Percentiles rank a stretch among this genome's conserved stretches.
Conservation (phyloP, 2,113 vertebrate genomes). For the Geococcyx californianus region DNA sequence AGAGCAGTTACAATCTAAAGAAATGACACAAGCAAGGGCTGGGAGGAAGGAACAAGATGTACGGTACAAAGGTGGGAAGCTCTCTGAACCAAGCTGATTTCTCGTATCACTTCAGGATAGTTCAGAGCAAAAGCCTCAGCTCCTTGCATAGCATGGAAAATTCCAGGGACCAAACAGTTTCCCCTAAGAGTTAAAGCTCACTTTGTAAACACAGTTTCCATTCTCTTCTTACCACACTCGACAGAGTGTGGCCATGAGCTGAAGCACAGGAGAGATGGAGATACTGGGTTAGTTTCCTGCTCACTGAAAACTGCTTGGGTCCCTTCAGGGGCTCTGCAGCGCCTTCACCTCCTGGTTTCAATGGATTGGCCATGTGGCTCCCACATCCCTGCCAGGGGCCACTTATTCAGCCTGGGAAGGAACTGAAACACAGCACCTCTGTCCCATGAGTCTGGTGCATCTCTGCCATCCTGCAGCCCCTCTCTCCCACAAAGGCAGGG, state of each 20-base stretch:
- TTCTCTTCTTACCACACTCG: background rate
- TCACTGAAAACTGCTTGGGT: background rate
- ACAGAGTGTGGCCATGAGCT: background rate
- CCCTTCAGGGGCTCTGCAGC: rapidly evolving
- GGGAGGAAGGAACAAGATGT: background rate
- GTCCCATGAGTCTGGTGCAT: rapidly evolving
- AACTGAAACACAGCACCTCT: background rate
- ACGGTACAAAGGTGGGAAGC: background rate
- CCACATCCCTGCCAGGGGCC: background rate
- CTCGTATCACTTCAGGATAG: background rate
- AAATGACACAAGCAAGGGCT: background rate
- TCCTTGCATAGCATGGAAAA: background rate
- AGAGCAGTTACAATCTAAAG: background rate
- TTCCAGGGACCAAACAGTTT: background rate
- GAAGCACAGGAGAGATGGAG: background rate
- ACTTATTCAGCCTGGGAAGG: background rate
- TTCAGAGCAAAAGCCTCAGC: background rate
- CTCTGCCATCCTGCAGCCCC: background rate
- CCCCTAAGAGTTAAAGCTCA: background rate
- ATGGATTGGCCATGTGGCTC: rapidly evolving
- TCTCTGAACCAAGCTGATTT: background rate
- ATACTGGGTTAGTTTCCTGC: background rate
- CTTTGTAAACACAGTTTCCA: background rate
- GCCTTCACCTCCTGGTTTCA: background rate
- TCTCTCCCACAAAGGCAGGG: background rate